These are phyloP conservation scores for Parazoanthus swiftii DNA, from an alignment of 92 coral and sea anemone species.

Conservation along the genomic window DNA sequence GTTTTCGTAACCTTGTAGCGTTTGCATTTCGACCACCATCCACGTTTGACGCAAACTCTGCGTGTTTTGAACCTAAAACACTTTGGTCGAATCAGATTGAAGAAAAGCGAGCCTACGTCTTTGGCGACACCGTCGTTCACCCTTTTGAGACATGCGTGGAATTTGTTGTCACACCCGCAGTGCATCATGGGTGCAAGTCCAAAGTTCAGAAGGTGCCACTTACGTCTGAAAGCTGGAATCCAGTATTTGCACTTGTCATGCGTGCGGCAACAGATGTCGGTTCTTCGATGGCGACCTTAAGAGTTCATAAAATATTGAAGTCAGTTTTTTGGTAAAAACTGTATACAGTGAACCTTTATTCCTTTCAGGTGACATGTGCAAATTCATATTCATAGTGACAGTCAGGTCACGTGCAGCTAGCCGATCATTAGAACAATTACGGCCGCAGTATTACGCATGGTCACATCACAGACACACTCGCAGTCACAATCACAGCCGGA, in stretches of 20 bases:
- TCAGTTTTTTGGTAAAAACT: too few relatives aligned
- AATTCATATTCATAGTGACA: background rate
- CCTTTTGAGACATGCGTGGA: background rate
- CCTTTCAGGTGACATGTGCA: background rate
- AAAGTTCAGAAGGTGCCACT: background rate
- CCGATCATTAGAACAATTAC: background rate
- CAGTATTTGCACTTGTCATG: constrained; percentile 21
- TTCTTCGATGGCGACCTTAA: constrained; percentile 6
- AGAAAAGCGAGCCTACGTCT: background rate
- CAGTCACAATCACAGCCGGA: background rate
- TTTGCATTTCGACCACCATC: constrained; percentile 19
- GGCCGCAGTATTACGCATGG: background rate
- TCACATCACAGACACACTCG: background rate
- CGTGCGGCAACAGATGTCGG: constrained; percentile 26
- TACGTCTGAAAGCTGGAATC: background rate
- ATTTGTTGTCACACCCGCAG: constrained; percentile 10
- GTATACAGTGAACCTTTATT: too few relatives aligned
- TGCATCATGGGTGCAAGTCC: background rate
- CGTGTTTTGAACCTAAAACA: background rate
- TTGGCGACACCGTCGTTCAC: background rate
- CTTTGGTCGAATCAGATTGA: background rate
- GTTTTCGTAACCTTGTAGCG: background rate
- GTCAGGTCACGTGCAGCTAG: background rate
- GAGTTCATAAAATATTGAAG: background rate
- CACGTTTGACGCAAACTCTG: constrained; percentile 23